Conservation (phyloP, 2,888 invertebrate genomes). For the Acrobasis repandana region DNA sequence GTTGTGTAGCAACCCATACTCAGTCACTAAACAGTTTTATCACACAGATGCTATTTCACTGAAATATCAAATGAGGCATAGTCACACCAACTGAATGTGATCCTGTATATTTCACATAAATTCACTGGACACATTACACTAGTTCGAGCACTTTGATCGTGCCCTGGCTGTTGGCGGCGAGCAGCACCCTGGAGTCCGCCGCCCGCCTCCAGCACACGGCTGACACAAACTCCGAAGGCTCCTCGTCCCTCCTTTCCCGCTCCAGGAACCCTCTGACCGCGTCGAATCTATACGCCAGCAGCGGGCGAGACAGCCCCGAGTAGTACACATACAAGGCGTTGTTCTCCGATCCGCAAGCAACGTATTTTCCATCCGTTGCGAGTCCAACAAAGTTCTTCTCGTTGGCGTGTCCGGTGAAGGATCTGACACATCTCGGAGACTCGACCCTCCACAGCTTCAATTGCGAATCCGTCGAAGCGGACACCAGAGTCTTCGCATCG, state of each 20-base stretch:
- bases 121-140: constrained; percentile 66
- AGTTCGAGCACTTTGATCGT: constrained; percentile 94
- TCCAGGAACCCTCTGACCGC: constrained; percentile 89
- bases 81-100: too few relatives aligned
- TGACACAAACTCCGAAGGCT: constrained; percentile 96
- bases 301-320: constrained; percentile 92
- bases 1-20: too few relatives aligned
- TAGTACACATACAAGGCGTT: constrained; percentile 96
- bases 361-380: constrained; percentile 93
- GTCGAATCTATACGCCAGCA: constrained; percentile 94
- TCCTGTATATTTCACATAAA: too few relatives aligned
- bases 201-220: constrained; percentile 96
- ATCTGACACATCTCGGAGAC: constrained; percentile 89
- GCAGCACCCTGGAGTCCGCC: constrained; percentile 87
- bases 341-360: constrained; percentile 97
- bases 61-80: too few relatives aligned
- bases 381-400: constrained; percentile 98
- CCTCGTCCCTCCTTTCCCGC: constrained; percentile 92
- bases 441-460: constrained; percentile 95
- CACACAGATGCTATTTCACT: too few relatives aligned
- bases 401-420: constrained; percentile 95
- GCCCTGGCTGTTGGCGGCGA: constrained; percentile 97
- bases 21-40: too few relatives aligned
- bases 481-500: constrained; percentile 92
- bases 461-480: constrained; percentile 95